Base-by-base conservation (phyloP, 2,888 invertebrate genomes). In the Agrochola circellaris region DNA sequence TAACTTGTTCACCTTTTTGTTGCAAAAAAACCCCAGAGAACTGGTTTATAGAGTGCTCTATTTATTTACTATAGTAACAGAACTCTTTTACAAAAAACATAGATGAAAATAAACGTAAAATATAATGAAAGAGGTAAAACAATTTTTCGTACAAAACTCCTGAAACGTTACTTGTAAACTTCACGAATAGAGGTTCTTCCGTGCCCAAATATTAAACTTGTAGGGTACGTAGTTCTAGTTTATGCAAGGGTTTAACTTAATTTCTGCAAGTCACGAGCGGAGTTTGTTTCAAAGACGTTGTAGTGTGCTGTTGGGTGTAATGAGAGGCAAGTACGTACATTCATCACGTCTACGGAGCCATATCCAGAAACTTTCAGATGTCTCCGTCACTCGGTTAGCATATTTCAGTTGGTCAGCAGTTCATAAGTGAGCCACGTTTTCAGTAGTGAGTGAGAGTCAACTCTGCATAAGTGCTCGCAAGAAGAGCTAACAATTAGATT, bases 281-380 rank as follows among this genome's bases (percentile, higher is more conserved):
- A 82, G 30, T 61, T 82, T 66, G 76, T 75, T 45, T 54, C 62
- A 75, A 58, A 64, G 67, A 64, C 62, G 26, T 15, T 58, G 13
- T 56, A 56, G 2, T 15, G 48, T 62, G 54, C 48, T 80, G 48
- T 42, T 42, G 38, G n/a, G 20, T 34, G 48, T 81, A 73, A 73
- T 67, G 42, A 56, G 34, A 20, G 48, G 30, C n/a, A 75, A 79
- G 42, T 26, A 51, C n/a, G 20, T 26, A 51, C 45, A 81, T 75
- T 68, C n/a, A 13, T 69, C 82, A 81, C 34, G 75, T 73, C 60
- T 54, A 42, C 66, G 20, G 38, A 79, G 54, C 11, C 20, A n/a
- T 26, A 48, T 42, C 38, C 48, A 58, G 34, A 58, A 58, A 65
- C 13, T 71, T 78, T 58, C 15, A 26, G 17, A 69, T 34, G 69